Evolutionary conservation across 2,113 vertebrate genomes (phyloP), one percentile per base, ranked within the genome.

Genomic region (Jacana jacana): DNA sequence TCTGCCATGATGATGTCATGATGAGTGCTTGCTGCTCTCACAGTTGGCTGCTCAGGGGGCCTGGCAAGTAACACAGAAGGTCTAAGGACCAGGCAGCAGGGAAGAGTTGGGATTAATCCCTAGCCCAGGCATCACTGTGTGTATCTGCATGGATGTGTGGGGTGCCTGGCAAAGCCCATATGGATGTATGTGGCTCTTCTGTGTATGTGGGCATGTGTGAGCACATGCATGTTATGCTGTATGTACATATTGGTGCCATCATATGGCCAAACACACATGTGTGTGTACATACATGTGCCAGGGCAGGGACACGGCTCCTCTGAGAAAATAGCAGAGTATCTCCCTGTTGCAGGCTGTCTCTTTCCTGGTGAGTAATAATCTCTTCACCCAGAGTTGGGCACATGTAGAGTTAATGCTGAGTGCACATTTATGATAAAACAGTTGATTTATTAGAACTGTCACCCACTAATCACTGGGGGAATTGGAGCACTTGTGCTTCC

Each of bases 381-480:
- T 55, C 70, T 28, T 69, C 85, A 49, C 18, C n/a, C 60, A 30
- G 58, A 77, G 58, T 54, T 20, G 49, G 83, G 83, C 19, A 58
- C 24, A 5, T 16, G 25, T 12, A 78, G 87, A 85, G 79, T 91
- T 92, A 93, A 92, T 46, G 79, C 60, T 91, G 90, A 91, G 81
- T 37, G 37, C 68, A 76, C 55, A 51, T 92, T 94, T 81, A 54
- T 91, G 87, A 65, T 78, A 60, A 91, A 96, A 42, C 69, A 73
- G 87, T 88, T 92, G 95, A 86, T 94, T 96, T 92, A 96, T 96
- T 83, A 91, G 83, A 85, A 44, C 90, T 91, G 92, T 91, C 92
- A 91, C 83, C 86, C 75, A 81, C 87, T 78, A 90, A 92, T 94
- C 31, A 16, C 87, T 73, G 87, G 64, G 79, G 70, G 86, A 54